Base-by-base conservation (phyloP, 2,888 invertebrate genomes). In the Aproaerema taeniolella region DNA sequence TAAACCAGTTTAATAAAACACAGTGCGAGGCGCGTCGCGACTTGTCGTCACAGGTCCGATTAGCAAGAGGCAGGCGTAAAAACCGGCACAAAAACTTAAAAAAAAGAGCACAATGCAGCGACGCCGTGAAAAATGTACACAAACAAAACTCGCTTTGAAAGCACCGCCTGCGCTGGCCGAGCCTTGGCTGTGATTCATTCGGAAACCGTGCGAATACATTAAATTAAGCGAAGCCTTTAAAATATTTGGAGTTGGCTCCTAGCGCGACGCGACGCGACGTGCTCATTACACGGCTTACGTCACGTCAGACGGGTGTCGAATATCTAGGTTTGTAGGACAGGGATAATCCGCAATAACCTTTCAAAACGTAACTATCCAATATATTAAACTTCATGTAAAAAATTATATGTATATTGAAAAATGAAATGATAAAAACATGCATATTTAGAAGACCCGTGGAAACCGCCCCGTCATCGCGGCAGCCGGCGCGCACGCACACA, bases 11-110 rank as follows among this genome's bases (percentile, higher is more conserved):
- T n/a, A n/a, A n/a, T n/a, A n/a, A n/a, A n/a, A n/a, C n/a, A n/a
- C n/a, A n/a, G n/a, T n/a, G n/a, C n/a, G n/a, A n/a, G 61, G 67
- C 80, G 61, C 67, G 80, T 79, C 63, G 49, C 52, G 50, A 61
- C 80, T 57, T 77, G 82, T 82, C 79, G 70, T 67, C 66, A 71
- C 82, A 78, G 68, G 73, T 67, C 55, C 50, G 67, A 73, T 73
- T 71, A 72, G 61, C 69, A 56, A 53, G 25, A 38, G 24, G 38
- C 38, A 14, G 11, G n/a, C 11, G 38, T 64, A 66, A 56, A 54
- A 50, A 49, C 53, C 53, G 53, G 51, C 60, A 77, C n/a, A n/a
- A n/a, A n/a, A n/a, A n/a, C n/a, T n/a, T n/a, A n/a, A n/a, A n/a
- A n/a, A 79, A 70, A 50, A 54, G 52, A 56, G 52, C 59, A 75